Evolutionary conservation across 2,113 vertebrate genomes (phyloP).

Genomic region (Hippocampus barbouri): DNA sequence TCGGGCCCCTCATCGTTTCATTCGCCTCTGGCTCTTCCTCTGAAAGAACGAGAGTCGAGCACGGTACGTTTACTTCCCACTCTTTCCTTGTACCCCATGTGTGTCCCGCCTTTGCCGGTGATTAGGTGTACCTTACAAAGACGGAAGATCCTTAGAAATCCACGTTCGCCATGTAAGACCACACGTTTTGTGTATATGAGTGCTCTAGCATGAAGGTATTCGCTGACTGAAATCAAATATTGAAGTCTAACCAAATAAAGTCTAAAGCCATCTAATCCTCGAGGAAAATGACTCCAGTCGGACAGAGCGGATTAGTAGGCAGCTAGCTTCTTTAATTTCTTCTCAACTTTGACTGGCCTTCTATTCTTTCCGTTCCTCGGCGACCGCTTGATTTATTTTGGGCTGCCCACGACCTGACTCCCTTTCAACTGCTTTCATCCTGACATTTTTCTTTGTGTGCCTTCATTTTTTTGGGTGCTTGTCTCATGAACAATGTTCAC

Average conservation of each 20-base stretch:
- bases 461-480: constrained; percentile 15
- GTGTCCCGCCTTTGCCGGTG: constrained; percentile 45
- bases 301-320: constrained; percentile 66
- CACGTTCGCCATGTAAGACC: constrained; percentile 37
- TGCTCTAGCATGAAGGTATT: constrained; percentile 30
- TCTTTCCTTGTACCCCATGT: constrained; percentile 5
- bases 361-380: constrained; percentile 24
- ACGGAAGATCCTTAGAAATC: constrained; percentile 38
- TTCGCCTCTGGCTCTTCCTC: constrained; percentile 52
- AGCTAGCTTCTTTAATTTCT: constrained; percentile 70
- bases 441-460: constrained; percentile 5
- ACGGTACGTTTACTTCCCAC: constrained; percentile 77
- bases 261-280: constrained; percentile 66
- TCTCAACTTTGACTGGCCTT: constrained; percentile 72
- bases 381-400: constrained; percentile 56
- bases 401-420: constrained; percentile 24
- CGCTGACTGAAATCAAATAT: constrained; percentile 66
- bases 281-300: constrained; percentile 69
- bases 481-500: constrained; percentile 15
- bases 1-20: constrained; percentile 66
- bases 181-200: constrained; percentile 42
- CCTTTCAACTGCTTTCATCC: constrained; percentile 29
- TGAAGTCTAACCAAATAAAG: constrained; percentile 66
- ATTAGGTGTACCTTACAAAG: constrained; percentile 52
- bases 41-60: constrained; percentile 88